Conservation (phyloP, 2,797 vertebrate species). For the Malacoraja senta region DNA sequence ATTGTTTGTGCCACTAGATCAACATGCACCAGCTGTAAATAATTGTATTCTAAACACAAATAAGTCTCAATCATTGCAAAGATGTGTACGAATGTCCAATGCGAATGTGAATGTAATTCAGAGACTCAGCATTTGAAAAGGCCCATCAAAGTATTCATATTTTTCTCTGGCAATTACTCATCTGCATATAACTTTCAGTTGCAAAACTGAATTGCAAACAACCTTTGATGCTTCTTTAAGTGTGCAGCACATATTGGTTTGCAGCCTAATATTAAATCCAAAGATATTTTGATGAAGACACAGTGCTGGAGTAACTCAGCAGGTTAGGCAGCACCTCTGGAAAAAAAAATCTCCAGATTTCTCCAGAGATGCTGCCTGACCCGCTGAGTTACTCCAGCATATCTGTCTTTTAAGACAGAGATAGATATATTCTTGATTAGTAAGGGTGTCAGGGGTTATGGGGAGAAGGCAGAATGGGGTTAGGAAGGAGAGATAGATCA, state of each 20-base stretch:
- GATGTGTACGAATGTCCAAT: background rate
- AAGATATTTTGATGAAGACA: too few species aligned
- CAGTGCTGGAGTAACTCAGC: too few species aligned
- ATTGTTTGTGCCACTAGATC: background rate
- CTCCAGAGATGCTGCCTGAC: too few species aligned
- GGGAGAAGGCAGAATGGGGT: too few species aligned
- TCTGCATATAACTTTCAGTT: background rate
- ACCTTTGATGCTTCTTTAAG: background rate
- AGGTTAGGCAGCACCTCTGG: too few species aligned
- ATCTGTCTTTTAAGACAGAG: too few species aligned
- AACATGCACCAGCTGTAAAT: background rate
- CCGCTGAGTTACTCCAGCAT: too few species aligned
- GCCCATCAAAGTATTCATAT: constrained; percentile 30
- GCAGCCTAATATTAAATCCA: background rate
- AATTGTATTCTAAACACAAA: background rate
- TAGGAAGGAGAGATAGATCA: too few species aligned
- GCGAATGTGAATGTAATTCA: background rate
- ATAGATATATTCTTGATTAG: too few species aligned
- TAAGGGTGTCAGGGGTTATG: too few species aligned
- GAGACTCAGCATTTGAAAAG: background rate
- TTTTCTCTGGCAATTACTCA: constrained; percentile 41
- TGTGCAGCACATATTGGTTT: background rate
- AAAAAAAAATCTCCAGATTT: too few species aligned
- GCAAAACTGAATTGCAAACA: background rate
- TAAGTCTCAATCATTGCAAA: background rate